These are phyloP conservation scores for Sarcophaga caerulescens DNA, from an alignment of 2,888 invertebrate genomes.

Conservation along the genomic window DNA sequence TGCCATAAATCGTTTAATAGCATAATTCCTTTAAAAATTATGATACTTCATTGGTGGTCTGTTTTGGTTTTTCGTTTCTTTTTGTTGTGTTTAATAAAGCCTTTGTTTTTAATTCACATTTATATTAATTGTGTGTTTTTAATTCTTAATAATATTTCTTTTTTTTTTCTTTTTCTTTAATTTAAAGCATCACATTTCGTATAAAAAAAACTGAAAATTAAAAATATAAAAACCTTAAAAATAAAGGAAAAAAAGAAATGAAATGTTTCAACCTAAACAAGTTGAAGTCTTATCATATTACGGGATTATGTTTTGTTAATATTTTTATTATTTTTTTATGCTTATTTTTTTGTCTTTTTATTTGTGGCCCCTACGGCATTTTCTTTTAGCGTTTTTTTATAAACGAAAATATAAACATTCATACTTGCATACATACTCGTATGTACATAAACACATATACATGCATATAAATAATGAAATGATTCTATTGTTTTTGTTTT, in stretches of 20 bases:
- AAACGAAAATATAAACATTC: too few relatives aligned
- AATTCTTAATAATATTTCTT: constrained; percentile 60
- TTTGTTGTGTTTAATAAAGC: background rate
- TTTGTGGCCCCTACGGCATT: constrained; percentile 38
- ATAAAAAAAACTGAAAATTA: background rate
- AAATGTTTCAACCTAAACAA: constrained; percentile 56
- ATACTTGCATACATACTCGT: too few relatives aligned
- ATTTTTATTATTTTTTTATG: background rate
- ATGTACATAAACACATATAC: background rate
- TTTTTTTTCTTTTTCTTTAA: constrained; percentile 33
- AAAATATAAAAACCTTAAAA: background rate
- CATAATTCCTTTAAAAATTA: background rate
- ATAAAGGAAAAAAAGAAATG: background rate
- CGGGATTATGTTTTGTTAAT: constrained; percentile 65
- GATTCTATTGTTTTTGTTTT: constrained; percentile 56
- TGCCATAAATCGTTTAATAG: background rate
- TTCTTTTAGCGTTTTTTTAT: constrained; percentile 31
- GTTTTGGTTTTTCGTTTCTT: background rate
- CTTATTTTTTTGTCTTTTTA: constrained; percentile 9
- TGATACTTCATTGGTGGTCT: constrained; percentile 59
- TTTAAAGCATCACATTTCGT: constrained; percentile 53
- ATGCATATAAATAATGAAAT: constrained; percentile 55
- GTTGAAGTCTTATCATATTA: constrained; percentile 66
- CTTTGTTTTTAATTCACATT: constrained; percentile 47
- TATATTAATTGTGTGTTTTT: constrained; percentile 32